These are phyloP conservation scores for Enhydra lutris DNA, from an alignment of 2,113 vertebrate species.

Conservation along the genomic window DNA sequence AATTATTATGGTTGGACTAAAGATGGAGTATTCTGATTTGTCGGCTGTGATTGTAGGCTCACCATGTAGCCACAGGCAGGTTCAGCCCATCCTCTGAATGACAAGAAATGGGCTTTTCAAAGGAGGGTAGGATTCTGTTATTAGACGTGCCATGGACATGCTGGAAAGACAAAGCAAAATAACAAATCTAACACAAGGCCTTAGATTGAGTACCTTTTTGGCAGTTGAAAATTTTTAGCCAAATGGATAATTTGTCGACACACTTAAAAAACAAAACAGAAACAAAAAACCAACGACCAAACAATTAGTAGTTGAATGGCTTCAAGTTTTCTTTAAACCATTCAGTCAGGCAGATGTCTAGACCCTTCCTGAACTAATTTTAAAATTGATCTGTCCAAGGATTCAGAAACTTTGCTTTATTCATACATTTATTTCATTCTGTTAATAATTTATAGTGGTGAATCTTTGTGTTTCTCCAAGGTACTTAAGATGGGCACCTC, in stretches of 20 bases:
- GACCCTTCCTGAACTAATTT: not conserved
- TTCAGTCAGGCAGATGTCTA: not conserved
- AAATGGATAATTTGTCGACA: not conserved
- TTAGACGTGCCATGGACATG: not conserved
- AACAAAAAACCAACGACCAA: not conserved
- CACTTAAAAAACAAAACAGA: not conserved
- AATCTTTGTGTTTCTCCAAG: not conserved
- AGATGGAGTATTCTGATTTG: not conserved
- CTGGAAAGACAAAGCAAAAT: not conserved
- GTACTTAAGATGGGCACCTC: not conserved
- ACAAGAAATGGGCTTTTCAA: not conserved
- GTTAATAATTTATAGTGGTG: not conserved
- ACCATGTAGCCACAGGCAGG: too few relatives aligned
- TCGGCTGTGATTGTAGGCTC: not conserved
- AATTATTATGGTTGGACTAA: not conserved
- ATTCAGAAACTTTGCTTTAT: slow-evolving; percentile 17
- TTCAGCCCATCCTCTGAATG: not conserved
- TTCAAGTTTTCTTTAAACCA: not conserved
- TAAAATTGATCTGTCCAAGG: slow-evolving; percentile 7
- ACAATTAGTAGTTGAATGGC: not conserved
- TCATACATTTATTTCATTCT: slow-evolving; percentile 23
- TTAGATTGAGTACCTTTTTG: not conserved
- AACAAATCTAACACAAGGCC: not conserved
- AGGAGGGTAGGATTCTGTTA: not conserved
- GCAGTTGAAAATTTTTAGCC: not conserved